Evolutionary conservation across 2,888 invertebrate species (phyloP), one percentile per base, ranked within the genome.

Genomic region (Lasiommata megera): DNA sequence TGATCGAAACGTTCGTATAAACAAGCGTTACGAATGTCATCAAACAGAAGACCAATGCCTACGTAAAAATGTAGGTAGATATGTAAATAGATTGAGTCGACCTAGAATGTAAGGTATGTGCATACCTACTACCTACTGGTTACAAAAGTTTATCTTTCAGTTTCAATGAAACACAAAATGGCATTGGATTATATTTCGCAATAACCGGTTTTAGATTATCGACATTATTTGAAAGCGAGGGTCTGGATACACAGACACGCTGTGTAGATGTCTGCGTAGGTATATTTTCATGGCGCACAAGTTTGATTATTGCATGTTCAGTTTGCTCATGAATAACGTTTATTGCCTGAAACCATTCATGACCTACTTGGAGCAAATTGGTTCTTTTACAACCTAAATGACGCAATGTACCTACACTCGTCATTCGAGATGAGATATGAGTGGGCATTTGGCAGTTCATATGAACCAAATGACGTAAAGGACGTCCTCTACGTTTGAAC

Each of bases 321-420:
- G 40, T 57, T 44, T 54, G 57, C 54, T 58, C 65, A 67, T 64
- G 79, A 83, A 73, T 80, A 74, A 76, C 81, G 80, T 80, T 80
- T 76, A 79, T 73, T 71, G 73, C 72, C 74, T 73, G 73, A 60
- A 62, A 79, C 62, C 57, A 79, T 79, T 77, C 79, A 80, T 86
- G 88, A 87, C 88, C 88, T 71, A 88, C 71, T 87, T 89, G 81
- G 78, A 82, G 72, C 77, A 71, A 72, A 77, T 73, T 72, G 73
- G 71, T 76, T 52, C 47, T 52, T 58, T 72, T 52, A 73, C 58
- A 58, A 68, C 68, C 56, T 64, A 65, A 67, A 70, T 87, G 86
- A 84, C 82, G 87, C 72, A 84, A 86, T 71, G 56, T 60, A 63
- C 17, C 17, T 48, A 53, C 52, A 48, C 43, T 60, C 76, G 75